Evolutionary conservation across 2,888 invertebrate species (phyloP), one percentile per base, ranked within the genome.

Genomic region (Yponomeuta malinellus): DNA sequence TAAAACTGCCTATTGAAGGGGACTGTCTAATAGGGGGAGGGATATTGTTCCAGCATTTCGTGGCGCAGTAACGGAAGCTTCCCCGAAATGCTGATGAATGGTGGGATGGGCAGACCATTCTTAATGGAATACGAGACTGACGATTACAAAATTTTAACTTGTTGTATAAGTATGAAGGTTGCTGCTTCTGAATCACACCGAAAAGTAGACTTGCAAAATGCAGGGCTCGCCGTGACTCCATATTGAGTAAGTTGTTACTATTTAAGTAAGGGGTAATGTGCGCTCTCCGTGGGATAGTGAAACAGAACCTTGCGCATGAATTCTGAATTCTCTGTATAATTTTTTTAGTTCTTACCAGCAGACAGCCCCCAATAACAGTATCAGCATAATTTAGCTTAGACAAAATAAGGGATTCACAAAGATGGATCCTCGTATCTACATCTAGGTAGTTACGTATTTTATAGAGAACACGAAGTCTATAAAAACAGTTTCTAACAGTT

Each of bases 281-380:
- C 2, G 64, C 43, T 1, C 72, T 69, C 10, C 67, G 70, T 9
- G 73, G 73, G 9, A 74, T 73, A 10, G 71, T 67, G 68, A 71
- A 73, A 69, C 74, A 74, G 31, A 63, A 73, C 6, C 73, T 48
- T 6, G 72, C 69, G 64, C 73, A 73, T 10, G 74, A 72, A 59
- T 74, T 73, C 68, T 73, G 73, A 12, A 73, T 71, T 2, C 71
- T 10, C 63, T 71, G 71, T 68, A 70, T 63, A 4, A 59, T 10
- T 5, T 31, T 52, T 6, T 12, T 10, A 5, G 72, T 65, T 10
- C 33, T 48, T 0, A 5, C 59, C 6, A 71, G 23, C 8, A 73
- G 48, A 15, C 73, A 37, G 1, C 65, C 67, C 1, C 73, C 73
- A 63, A 70, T 72, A 5, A 72, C 73, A 10, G 33, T 31, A 9